Evolutionary conservation across 2,888 invertebrate species (phyloP).

Genomic region (Temnothorax unifasciatus): DNA sequence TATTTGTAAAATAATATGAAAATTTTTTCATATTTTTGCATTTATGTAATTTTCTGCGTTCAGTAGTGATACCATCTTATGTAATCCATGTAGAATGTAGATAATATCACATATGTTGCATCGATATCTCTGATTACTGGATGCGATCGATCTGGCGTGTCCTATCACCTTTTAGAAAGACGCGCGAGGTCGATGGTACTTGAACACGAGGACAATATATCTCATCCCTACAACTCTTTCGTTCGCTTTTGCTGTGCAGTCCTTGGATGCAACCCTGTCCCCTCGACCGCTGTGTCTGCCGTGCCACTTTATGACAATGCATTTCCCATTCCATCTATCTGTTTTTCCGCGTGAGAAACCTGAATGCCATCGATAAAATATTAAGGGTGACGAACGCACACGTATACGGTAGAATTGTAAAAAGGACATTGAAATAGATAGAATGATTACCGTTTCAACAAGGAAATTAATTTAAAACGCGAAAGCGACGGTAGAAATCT

Average conservation of each 20-base stretch:
- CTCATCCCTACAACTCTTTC: conserved; percentile 75
- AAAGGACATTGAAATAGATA: conserved; percentile 45
- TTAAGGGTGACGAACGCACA: conserved; percentile 64
- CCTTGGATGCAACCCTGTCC: conserved; percentile 60
- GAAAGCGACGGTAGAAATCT: neutral
- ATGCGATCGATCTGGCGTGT: conserved; percentile 73
- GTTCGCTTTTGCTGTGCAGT: conserved; percentile 58
- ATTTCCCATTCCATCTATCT: conserved; percentile 73
- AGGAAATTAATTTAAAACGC: conserved; percentile 16
- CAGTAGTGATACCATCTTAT: neutral
- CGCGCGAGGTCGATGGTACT: conserved; percentile 81
- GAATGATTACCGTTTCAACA: neutral
- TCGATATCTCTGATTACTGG: conserved; percentile 58
- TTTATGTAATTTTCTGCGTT: neutral
- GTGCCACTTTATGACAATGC: conserved; percentile 81
- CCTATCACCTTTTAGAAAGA: conserved; percentile 81
- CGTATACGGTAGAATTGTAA: conserved; percentile 65
- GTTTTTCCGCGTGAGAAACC: conserved; percentile 70
- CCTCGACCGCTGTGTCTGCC: conserved; percentile 68
- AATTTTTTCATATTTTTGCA: neutral
- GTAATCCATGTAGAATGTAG: neutral
- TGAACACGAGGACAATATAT: conserved; percentile 77
- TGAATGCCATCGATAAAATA: conserved; percentile 75
- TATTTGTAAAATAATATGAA: neutral
- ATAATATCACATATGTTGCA: neutral